These are phyloP conservation scores for Periophthalmus magnuspinnatus DNA, from an alignment of 2,797 vertebrate species.

Conservation along the genomic window DNA sequence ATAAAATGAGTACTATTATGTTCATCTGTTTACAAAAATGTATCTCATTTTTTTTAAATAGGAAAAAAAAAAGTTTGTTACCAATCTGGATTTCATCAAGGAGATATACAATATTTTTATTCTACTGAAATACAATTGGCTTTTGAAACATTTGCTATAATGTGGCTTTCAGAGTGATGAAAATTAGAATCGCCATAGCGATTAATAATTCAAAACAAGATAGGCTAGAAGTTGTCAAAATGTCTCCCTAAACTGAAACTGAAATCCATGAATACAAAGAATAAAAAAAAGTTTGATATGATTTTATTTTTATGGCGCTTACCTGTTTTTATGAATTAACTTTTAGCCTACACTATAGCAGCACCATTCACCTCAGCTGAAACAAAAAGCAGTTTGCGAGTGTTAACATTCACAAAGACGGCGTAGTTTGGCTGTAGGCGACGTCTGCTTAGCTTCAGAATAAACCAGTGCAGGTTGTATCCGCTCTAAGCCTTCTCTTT, in stretches of 20 bases:
- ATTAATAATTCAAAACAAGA: no score
- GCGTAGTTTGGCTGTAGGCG: constrained; percentile 24
- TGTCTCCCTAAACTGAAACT: no score
- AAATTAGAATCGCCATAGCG: no score
- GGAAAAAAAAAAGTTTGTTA: neutral
- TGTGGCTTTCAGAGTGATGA: no score
- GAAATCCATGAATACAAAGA: neutral
- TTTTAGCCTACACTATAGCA: constrained; percentile 11
- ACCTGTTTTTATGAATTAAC: neutral
- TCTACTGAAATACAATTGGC: neutral
- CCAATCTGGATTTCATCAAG: neutral
- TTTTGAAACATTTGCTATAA: neutral
- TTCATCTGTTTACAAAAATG: no score
- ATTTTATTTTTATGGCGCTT: neutral
- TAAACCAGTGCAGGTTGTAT: constrained; percentile 20
- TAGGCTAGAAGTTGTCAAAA: no score
- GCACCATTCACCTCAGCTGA: constrained; percentile 8
- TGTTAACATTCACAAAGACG: constrained; percentile 36
- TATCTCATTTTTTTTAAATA: no score
- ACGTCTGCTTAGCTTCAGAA: constrained; percentile 26
- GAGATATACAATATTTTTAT: neutral
- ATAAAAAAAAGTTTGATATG: neutral
- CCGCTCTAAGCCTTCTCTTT: constrained; percentile 22
- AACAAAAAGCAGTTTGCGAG: constrained; percentile 8
- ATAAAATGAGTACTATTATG: no score